phyloP scores from a whole-genome alignment of 2,113 vertebrate species.

The Rhegmatorhina hoffmannsi region DNA sequence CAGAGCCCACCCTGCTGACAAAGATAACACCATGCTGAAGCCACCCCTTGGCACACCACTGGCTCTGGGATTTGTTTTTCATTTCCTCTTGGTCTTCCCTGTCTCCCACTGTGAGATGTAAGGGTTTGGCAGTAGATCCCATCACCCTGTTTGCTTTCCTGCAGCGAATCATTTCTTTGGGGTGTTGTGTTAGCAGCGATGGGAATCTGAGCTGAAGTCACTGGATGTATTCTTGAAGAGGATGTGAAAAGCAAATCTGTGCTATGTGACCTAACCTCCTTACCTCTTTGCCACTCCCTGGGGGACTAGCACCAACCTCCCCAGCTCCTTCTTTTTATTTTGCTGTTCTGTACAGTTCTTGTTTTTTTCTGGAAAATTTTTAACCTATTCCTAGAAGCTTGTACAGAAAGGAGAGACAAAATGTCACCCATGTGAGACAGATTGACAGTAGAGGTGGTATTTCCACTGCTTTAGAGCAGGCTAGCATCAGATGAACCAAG shows the following conservation, averaged over 20 bases:
- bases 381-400: background rate
- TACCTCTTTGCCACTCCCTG: fast-evolving
- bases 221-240: background rate
- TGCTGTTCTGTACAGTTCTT: background rate
- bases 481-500: background rate
- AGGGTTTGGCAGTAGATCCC: conserved; percentile 4
- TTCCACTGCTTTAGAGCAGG: background rate
- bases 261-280: background rate
- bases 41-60: background rate
- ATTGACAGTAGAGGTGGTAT: background rate
- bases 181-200: background rate
- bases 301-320: background rate
- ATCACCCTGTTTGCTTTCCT: background rate
- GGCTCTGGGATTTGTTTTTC: conserved; percentile 43
- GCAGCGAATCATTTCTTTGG: background rate
- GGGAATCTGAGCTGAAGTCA: background rate
- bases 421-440: background rate
- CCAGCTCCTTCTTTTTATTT: background rate
- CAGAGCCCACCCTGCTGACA: background rate
- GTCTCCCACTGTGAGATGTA: background rate
- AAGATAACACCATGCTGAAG: fast-evolving
- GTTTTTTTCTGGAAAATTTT: background rate
- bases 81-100: conserved; percentile 53
- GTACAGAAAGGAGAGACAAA: background rate
- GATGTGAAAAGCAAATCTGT: background rate